Evolutionary conservation across 2,888 invertebrate species (phyloP).

Genomic region (Nemoura dubitans): DNA sequence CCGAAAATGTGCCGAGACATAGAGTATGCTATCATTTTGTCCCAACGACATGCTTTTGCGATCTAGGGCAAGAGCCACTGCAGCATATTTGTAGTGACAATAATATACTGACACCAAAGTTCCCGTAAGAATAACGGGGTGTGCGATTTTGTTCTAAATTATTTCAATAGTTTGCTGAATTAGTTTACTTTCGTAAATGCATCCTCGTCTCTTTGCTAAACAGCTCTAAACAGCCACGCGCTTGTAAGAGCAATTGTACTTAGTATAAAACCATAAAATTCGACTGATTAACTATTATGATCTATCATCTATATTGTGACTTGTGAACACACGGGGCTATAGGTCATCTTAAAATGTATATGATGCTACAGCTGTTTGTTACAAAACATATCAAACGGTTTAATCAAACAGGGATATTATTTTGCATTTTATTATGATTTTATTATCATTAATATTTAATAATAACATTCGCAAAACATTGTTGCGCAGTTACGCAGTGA

Average conservation of each 20-base stretch:
- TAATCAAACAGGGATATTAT: not conserved
- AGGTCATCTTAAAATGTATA: not conserved
- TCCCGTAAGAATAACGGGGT: conserved; percentile 23
- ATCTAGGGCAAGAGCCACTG: not conserved
- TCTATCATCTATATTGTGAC: too few species aligned
- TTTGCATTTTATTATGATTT: not conserved
- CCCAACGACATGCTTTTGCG: not conserved
- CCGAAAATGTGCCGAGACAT: too few species aligned
- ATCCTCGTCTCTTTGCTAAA: not conserved
- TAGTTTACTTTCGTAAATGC: conserved; percentile 23
- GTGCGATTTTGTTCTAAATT: not conserved
- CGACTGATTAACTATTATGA: too few species aligned
- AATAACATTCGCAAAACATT: not conserved
- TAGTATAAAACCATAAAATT: not conserved
- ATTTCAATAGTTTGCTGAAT: not conserved
- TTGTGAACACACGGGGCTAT: too few species aligned
- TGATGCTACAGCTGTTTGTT: not conserved
- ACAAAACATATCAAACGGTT: not conserved
- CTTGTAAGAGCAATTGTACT: not conserved
- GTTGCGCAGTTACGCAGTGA: not conserved
- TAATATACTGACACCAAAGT: not conserved
- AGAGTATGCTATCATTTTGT: not conserved
- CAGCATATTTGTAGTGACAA: conserved; percentile 13
- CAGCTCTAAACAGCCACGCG: not conserved
- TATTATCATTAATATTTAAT: too few species aligned